A percentile compares a stretch with the other conserved stretches of the same genome.
Conservation (phyloP, 2,888 invertebrate genomes). For the Colostygia pectinataria region DNA sequence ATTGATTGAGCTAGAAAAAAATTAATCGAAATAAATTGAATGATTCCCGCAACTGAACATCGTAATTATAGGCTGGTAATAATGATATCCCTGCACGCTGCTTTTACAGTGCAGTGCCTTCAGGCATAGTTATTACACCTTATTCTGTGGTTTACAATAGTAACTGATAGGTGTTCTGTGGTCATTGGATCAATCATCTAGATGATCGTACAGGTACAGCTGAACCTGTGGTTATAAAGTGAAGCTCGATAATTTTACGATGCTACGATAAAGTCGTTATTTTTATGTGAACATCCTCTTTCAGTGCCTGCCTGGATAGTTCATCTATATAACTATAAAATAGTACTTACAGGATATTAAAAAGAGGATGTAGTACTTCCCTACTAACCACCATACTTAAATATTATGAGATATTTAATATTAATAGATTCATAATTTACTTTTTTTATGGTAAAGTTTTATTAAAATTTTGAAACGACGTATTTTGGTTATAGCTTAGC, state of each 20-base stretch:
- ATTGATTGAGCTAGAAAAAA: conserved; percentile 13
- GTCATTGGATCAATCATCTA: conserved; percentile 14
- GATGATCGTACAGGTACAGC: conserved; percentile 4
- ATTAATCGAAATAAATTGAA: conserved; percentile 28
- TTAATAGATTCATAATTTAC: no score
- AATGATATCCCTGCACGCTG: conserved; percentile 20
- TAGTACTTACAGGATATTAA: no score
- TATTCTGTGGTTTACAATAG: background rate
- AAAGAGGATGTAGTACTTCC: no score
- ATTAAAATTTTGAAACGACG: no score
- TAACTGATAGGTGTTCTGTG: conserved; percentile 2
- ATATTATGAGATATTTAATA: no score
- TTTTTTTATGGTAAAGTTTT: no score
- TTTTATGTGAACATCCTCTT: conserved; percentile 2
- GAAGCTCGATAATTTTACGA: conserved; percentile 6
- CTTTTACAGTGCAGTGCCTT: background rate
- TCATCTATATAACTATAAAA: no score
- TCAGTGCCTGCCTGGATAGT: no score
- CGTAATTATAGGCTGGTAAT: conserved; percentile 24
- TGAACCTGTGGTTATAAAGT: conserved; percentile 8
- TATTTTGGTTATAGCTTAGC: no score
- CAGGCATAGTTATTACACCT: background rate
- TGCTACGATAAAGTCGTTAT: conserved; percentile 1
- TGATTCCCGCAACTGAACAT: conserved; percentile 18
- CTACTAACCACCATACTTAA: no score